Base-by-base conservation (phyloP, 2,797 vertebrate genomes). In the Coregonus sp. region DNA sequence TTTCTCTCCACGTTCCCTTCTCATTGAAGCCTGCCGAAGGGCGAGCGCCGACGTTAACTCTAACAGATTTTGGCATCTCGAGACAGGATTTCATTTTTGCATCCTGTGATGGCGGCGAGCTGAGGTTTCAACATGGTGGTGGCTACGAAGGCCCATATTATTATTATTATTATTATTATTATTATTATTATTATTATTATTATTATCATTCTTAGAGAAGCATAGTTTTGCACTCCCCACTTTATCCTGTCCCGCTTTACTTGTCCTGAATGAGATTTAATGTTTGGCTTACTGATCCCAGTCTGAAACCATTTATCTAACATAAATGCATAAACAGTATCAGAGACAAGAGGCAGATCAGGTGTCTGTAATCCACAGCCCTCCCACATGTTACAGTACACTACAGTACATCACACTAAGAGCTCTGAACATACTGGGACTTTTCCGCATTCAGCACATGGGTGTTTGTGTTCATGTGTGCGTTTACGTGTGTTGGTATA, bases 11-110 rank as follows among this genome's bases (percentile, higher is more conserved):
- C 31, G 59, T 63, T 63, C 63, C 37, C 25, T 69, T 87, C 66
- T 77, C 74, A 75, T 74, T 54, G 73, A 75, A 76, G 71, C 3
- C 59, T 79, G 75, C 68, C 31, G 75, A 82, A 80, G 61, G 84
- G 75, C 76, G 82, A 85, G 47, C 75, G 33, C 81, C 0, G 40
- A 73, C 52, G 82, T 87, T 91, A 87, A 90, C 73, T 59, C 87
- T 88, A 89, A 92, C 88, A 87, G 86, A 84, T 91, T 87, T 84
- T 91, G 90, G 90, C 91, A 89, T 89, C 86, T 93, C 89, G 84
- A 89, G 88, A 89, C 88, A 89, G 86, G 88, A 90, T 89, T 89
- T 88, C 88, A 14, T 80, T 87, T 77, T 82, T 88, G 86, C 80
- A 85, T 56, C 85, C 84, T 90, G 85, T 89, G 87, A 90, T 87